phyloP scores from a whole-genome alignment of 2,113 vertebrate genomes.

The Gadus chalcogrammus region DNA sequence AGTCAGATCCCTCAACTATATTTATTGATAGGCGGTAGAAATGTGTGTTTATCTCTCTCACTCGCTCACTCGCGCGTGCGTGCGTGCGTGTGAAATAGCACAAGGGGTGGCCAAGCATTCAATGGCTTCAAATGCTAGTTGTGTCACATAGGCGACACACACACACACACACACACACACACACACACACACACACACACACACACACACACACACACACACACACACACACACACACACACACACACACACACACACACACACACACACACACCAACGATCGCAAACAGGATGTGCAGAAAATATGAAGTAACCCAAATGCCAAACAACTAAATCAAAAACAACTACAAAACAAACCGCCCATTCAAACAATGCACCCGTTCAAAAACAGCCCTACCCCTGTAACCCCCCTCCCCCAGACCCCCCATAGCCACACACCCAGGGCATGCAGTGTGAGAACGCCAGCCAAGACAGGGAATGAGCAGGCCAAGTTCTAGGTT shows the following conservation, averaged over 20 bases:
- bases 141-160: too few relatives aligned
- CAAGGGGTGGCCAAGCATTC: slow-evolving; percentile 49
- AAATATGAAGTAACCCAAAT: slow-evolving; percentile 47
- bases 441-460: not conserved
- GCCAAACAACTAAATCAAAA: slow-evolving; percentile 32
- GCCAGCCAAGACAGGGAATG: not conserved
- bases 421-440: not conserved
- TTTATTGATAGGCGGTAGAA: slow-evolving; percentile 51
- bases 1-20: slow-evolving; percentile 15
- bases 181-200: slow-evolving; percentile 22
- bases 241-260: too few relatives aligned
- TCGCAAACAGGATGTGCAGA: slow-evolving; percentile 65
- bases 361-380: not conserved
- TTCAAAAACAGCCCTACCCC: not conserved
- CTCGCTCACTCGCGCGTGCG: too few relatives aligned
- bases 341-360: slow-evolving; percentile 34
- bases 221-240: too few relatives aligned
- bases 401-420: not conserved
- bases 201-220: slow-evolving; percentile 34
- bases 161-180: too few relatives aligned
- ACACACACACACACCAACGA: slow-evolving; percentile 9
- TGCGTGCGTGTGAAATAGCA: slow-evolving; percentile 44
- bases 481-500: slow-evolving; percentile 23
- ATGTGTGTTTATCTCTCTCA: slow-evolving; percentile 7
- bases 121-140: slow-evolving; percentile 56